Conservation (phyloP, 2,888 invertebrate genomes). For the Epinotia brunnichana region DNA sequence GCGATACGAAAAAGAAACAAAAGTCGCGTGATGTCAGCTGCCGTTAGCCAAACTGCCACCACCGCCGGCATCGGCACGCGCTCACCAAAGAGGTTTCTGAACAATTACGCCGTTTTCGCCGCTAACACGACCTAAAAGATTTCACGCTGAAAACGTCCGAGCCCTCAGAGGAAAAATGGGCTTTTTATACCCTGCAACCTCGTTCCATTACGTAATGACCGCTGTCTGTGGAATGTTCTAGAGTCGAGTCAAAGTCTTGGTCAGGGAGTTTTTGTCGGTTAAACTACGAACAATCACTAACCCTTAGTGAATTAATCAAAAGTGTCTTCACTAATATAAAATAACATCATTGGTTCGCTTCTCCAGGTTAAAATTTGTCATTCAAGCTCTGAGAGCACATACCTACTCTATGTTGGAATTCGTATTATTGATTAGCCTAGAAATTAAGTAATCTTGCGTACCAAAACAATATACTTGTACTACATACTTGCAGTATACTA, state of each 20-base stretch:
- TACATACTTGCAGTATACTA: too few species aligned
- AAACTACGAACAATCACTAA: slow-evolving; percentile 13
- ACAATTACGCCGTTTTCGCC: neutral
- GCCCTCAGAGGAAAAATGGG: slow-evolving; percentile 3
- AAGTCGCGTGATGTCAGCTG: slow-evolving; percentile 3
- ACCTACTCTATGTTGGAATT: too few species aligned
- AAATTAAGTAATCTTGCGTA: too few species aligned
- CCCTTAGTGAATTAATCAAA: too few species aligned
- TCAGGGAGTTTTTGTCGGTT: neutral
- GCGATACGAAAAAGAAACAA: neutral
- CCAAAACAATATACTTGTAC: too few species aligned
- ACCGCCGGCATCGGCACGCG: slow-evolving; percentile 7
- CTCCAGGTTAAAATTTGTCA: too few species aligned
- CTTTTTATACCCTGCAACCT: slow-evolving; percentile 13
- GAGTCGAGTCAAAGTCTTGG: slow-evolving; percentile 3
- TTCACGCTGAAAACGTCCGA: neutral
- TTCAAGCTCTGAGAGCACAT: too few species aligned
- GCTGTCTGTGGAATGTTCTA: slow-evolving; percentile 1
- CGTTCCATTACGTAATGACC: slow-evolving; percentile 5
- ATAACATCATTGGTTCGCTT: too few species aligned
- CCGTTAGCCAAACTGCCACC: slow-evolving; percentile 3
- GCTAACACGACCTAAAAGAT: slow-evolving; percentile 12
- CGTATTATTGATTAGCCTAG: too few species aligned
- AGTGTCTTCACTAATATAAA: too few species aligned
- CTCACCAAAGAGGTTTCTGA: slow-evolving; percentile 14